Evolutionary conservation across 2,888 invertebrate species (phyloP).

Genomic region (Piscicola geometra): DNA sequence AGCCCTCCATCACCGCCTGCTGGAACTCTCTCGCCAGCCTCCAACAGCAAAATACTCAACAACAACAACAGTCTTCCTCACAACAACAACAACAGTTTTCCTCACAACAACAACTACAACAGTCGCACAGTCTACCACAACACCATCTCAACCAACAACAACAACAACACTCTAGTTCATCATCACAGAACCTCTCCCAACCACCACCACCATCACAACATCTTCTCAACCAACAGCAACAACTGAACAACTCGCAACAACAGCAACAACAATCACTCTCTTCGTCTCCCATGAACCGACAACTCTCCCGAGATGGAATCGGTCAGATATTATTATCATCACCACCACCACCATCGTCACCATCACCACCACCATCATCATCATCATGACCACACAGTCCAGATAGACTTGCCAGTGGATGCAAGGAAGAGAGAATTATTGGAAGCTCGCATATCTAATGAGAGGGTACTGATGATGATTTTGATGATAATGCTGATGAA

Average conservation of each 20-base stretch:
- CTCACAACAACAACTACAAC: slow-evolving; percentile 5
- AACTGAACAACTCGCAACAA: not conserved
- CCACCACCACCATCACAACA: not conserved
- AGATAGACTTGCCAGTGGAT: slow-evolving; percentile 63
- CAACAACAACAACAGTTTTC: not conserved
- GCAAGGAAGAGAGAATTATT: slow-evolving; percentile 97
- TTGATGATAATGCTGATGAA: not conserved
- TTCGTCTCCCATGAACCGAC: not conserved
- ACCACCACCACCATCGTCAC: not conserved
- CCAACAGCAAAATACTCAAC: not conserved
- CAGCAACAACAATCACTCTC: not conserved
- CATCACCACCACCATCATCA: not conserved
- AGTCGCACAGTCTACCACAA: not conserved
- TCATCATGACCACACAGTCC: not conserved
- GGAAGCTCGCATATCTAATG: slow-evolving; percentile 69
- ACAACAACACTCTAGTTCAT: not conserved
- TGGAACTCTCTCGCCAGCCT: slow-evolving; percentile 22
- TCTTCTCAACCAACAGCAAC: not conserved
- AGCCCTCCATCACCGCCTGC: slow-evolving; percentile 30
- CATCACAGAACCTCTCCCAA: not conserved
- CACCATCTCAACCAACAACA: too few species aligned
- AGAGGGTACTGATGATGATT: slow-evolving; percentile 16
- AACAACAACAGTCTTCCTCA: not conserved
- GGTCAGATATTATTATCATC: not conserved
- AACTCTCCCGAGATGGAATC: slow-evolving; percentile 1